Conservation (phyloP, 2,113 vertebrate species). For the Lucifuga dentata region DNA sequence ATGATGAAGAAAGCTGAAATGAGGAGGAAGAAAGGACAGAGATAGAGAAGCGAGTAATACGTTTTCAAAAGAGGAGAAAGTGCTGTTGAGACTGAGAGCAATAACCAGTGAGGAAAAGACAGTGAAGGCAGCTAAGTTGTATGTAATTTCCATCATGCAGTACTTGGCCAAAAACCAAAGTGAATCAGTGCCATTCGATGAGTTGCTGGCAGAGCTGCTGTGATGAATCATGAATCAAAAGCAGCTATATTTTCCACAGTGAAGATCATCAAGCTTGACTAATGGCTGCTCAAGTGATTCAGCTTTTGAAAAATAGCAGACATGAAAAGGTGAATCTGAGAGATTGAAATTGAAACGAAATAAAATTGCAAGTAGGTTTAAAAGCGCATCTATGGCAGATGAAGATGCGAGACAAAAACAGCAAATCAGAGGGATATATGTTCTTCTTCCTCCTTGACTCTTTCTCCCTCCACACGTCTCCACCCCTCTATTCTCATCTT, state of each 20-base stretch:
- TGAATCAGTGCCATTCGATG: constrained; percentile 35
- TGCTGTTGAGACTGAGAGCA: constrained; percentile 4
- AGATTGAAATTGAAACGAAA: constrained; percentile 23
- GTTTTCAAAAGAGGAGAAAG: constrained; percentile 3
- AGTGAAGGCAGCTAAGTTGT: constrained; percentile 17
- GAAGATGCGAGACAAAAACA: neutral
- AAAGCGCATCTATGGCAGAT: neutral
- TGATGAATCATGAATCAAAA: constrained; percentile 69
- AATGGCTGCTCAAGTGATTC: constrained; percentile 24
- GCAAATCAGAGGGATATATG: constrained; percentile 6
- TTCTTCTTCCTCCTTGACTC: constrained; percentile 1
- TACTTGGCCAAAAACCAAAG: constrained; percentile 12
- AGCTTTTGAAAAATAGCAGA: constrained; percentile 32
- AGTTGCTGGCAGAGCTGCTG: constrained; percentile 14
- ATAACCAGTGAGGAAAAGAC: neutral
- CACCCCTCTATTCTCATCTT: constrained; percentile 30
- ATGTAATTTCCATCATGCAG: constrained; percentile 8
- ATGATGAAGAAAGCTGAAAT: neutral
- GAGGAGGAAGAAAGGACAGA: neutral
- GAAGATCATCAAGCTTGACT: constrained; percentile 12
- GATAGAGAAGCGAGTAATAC: constrained; percentile 7
- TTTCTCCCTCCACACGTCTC: neutral
- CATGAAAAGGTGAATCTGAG: constrained; percentile 21
- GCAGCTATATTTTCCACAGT: constrained; percentile 23
- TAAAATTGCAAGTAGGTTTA: constrained; percentile 10